phyloP scores from a whole-genome alignment of 2,113 vertebrate species.

The Lepus timidus region DNA sequence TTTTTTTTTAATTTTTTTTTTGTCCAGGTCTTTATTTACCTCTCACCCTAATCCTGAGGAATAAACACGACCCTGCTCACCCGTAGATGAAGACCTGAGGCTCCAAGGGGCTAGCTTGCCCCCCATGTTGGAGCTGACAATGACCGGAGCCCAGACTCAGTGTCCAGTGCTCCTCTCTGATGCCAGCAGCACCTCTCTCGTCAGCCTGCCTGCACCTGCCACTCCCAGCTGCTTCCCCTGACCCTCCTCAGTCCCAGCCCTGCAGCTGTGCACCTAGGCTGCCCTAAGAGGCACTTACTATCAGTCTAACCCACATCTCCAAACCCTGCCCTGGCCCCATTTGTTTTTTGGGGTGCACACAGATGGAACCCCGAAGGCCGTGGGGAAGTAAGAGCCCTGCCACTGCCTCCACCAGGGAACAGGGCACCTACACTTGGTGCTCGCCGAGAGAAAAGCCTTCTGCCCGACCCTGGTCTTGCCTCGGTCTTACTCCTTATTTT shows the following conservation, averaged over 20 bases:
- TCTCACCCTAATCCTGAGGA: neutral
- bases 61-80: neutral
- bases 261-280: rapidly evolving
- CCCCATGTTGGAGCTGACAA: neutral
- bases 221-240: neutral
- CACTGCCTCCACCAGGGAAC: neutral
- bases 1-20: too few relatives aligned
- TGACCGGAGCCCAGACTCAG: rapidly evolving
- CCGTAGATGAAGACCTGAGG: neutral
- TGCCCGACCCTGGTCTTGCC: neutral
- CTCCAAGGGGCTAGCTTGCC: neutral
- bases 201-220: neutral
- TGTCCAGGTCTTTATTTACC: neutral
- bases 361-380: neutral
- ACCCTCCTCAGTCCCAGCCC: neutral
- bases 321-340: neutral
- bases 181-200: neutral
- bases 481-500: neutral
- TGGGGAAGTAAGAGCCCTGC: too few relatives aligned
- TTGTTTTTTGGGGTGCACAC: neutral
- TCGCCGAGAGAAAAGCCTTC: neutral
- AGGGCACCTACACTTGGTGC: neutral
- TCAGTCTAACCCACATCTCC: neutral
- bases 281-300: too few relatives aligned
- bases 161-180: neutral